These are phyloP conservation scores for Steinernema hermaphroditum DNA, from an alignment of 2,888 invertebrate species.

Conservation along the genomic window DNA sequence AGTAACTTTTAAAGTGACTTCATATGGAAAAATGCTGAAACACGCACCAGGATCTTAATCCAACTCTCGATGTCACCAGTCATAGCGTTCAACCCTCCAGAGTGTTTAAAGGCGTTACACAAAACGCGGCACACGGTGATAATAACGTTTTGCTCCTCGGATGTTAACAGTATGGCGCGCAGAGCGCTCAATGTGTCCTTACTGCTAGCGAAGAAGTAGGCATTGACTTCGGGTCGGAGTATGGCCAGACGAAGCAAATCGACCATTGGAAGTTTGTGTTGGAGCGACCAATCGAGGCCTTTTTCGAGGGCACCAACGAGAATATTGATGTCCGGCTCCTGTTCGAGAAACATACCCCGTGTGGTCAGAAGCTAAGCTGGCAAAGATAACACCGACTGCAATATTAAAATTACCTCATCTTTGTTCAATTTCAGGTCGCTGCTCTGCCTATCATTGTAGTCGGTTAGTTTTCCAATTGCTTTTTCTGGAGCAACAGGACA, in stretches of 20 bases:
- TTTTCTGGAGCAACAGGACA: constrained; percentile 63
- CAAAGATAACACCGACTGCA: background rate
- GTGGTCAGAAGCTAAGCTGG: background rate
- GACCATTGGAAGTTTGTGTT: constrained; percentile 83
- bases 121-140: constrained; percentile 33
- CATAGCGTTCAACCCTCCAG: constrained; percentile 13
- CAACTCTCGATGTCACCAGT: constrained; percentile 33
- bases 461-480: constrained; percentile 48
- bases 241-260: constrained; percentile 84
- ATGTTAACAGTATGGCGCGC: background rate
- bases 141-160: background rate
- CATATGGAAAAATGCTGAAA: background rate
- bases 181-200: background rate
- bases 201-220: constrained; percentile 65
- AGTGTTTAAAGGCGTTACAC: constrained; percentile 34
- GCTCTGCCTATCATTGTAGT: constrained; percentile 50
- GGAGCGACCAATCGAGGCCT: constrained; percentile 76
- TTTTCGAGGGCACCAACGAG: constrained; percentile 70
- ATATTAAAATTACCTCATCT: constrained; percentile 22
- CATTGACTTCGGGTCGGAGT: constrained; percentile 74
- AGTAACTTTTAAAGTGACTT: background rate
- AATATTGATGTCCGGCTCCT: background rate
- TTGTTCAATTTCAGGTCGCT: constrained; percentile 30
- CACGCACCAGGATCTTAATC: constrained; percentile 29
- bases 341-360: background rate